phyloP scores from a whole-genome alignment of 2,888 invertebrate species.

The Chymomyza fuscimana region DNA sequence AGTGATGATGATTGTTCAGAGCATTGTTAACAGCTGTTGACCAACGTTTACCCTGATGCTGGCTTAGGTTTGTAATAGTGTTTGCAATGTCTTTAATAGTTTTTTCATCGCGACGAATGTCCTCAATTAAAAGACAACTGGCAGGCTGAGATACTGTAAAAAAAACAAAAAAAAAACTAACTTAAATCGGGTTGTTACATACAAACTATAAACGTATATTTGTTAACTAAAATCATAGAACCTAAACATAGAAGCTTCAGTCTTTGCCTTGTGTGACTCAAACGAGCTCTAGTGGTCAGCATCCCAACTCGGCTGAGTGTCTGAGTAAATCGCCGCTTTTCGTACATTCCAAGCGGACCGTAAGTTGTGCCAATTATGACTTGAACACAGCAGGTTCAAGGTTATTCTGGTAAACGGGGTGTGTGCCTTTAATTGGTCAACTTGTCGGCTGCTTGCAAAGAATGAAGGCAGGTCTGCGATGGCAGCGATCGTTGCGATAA shows the following conservation, averaged over 20 bases:
- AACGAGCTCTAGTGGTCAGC: neutral
- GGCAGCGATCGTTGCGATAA: conserved; percentile 32
- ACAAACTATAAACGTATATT: neutral
- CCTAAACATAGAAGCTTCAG: too few relatives aligned
- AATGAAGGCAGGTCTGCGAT: conserved; percentile 17
- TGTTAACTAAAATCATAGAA: neutral
- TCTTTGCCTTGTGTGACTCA: neutral
- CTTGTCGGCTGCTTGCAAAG: conserved; percentile 56
- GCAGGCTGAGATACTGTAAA: conserved; percentile 72
- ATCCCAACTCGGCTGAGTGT: neutral
- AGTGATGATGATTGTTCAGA: conserved; percentile 74
- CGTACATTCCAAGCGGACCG: neutral
- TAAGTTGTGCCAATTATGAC: neutral
- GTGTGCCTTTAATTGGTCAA: conserved; percentile 74
- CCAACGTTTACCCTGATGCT: conserved; percentile 80
- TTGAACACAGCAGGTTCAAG: conserved; percentile 66
- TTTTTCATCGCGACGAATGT: conserved; percentile 84
- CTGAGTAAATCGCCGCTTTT: neutral
- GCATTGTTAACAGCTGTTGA: conserved; percentile 80
- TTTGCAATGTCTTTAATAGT: conserved; percentile 90
- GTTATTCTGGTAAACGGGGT: conserved; percentile 74
- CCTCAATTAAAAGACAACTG: conserved; percentile 77
- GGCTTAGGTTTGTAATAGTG: conserved; percentile 86
- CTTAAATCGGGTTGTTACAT: conserved; percentile 10
- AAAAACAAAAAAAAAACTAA: conserved; percentile 10